Conservation (phyloP, 1,140 invertebrate genomes). For the Meloidogyne floridensis region DNA sequence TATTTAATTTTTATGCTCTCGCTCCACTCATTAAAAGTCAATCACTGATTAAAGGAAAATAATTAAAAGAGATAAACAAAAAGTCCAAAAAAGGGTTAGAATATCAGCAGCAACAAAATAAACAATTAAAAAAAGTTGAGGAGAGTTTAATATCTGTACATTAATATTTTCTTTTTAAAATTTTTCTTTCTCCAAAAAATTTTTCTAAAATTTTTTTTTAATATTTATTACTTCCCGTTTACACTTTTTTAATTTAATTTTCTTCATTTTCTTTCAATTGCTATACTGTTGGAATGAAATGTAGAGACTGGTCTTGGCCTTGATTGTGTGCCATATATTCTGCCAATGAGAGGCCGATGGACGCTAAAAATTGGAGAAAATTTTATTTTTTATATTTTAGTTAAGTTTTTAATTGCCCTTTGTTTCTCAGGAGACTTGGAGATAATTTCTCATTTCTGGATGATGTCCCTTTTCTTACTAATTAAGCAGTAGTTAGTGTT, state of each 20-base stretch:
- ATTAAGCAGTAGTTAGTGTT: no score
- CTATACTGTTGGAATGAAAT: constrained; percentile 49
- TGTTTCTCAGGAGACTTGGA: no score
- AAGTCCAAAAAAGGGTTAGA: not conserved
- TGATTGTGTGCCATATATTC: constrained; percentile 53
- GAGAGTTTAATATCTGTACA: not conserved
- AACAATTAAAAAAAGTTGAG: not conserved
- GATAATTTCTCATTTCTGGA: no score
- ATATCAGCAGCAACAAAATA: not conserved
- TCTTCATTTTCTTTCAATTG: constrained; percentile 25
- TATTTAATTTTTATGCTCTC: not conserved
- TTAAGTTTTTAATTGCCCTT: no score
- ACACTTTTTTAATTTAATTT: not conserved
- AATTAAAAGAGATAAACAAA: not conserved
- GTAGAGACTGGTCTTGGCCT: constrained; percentile 52
- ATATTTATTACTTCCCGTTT: constrained; percentile 1
- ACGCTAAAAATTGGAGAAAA: constrained; percentile 44
- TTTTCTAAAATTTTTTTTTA: not conserved
- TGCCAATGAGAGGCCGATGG: constrained; percentile 51
- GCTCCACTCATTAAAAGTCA: not conserved
- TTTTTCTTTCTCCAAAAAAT: not conserved
- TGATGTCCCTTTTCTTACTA: no score
- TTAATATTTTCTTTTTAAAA: not conserved
- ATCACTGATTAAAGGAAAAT: not conserved
- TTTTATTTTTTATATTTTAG: constrained; percentile 2